Evolutionary conservation across 2,797 vertebrate species (phyloP).

Genomic region (Aplochiton taeniatus): DNA sequence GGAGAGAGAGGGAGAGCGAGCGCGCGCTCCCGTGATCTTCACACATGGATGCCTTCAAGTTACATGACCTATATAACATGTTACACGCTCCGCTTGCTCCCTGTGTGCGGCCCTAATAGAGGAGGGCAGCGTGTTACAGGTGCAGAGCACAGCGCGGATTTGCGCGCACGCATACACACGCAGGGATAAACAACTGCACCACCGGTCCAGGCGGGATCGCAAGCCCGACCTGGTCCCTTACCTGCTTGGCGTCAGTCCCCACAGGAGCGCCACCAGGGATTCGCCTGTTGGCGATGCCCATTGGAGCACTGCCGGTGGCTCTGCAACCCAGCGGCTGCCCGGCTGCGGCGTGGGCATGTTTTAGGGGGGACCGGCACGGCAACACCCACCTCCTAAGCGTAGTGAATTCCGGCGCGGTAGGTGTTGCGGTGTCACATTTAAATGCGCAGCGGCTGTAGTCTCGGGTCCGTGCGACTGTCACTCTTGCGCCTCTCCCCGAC

Average conservation of each 20-base stretch:
- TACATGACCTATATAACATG: conserved; percentile 82
- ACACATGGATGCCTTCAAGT: conserved; percentile 78
- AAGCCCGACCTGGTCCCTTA: conserved; percentile 60
- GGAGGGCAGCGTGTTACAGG: conserved; percentile 74
- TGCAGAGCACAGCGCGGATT: conserved; percentile 43
- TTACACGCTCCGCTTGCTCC: conserved; percentile 75
- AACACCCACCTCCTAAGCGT: too few species aligned
- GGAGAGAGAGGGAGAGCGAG: conserved; percentile 15
- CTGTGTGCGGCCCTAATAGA: conserved; percentile 69
- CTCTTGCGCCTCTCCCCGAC: neutral
- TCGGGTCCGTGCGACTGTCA: neutral
- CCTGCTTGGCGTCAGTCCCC: conserved; percentile 56
- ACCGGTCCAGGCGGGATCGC: conserved; percentile 53
- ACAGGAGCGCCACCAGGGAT: conserved; percentile 45
- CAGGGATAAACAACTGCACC: conserved; percentile 49
- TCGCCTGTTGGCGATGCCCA: conserved; percentile 28
- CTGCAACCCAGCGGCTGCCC: conserved; percentile 31
- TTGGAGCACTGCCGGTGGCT: too few species aligned
- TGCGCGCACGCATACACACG: neutral
- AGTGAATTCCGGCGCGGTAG: too few species aligned
- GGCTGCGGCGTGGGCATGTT: conserved; percentile 22
- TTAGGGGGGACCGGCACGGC: too few species aligned
- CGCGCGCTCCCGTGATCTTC: conserved; percentile 73
- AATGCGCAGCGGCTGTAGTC: too few species aligned
- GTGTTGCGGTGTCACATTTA: too few species aligned